These are phyloP conservation scores for Endomychus coccineus DNA, from an alignment of 2,888 invertebrate species.

Conservation along the genomic window DNA sequence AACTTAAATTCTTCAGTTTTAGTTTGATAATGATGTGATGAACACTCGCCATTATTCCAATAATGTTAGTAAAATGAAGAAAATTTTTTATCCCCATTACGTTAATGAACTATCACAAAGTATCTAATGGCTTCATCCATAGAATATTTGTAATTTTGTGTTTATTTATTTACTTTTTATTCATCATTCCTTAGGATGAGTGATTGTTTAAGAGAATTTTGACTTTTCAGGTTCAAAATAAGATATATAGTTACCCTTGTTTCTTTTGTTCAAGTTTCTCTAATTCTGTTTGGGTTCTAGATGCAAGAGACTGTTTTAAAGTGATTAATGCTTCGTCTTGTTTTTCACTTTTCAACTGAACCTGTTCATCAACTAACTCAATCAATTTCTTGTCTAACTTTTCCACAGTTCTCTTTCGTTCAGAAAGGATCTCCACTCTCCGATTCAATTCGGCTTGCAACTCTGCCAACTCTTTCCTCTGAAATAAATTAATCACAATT, in stretches of 20 bases:
- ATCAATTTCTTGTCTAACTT: slow-evolving; percentile 62
- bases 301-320: slow-evolving; percentile 43
- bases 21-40: too few species aligned
- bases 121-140: too few species aligned
- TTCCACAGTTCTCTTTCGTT: slow-evolving; percentile 60
- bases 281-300: slow-evolving; percentile 47
- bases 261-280: slow-evolving; percentile 48
- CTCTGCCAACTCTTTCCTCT: slow-evolving; percentile 67
- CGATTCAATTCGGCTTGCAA: slow-evolving; percentile 61
- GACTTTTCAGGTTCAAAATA: too few species aligned
- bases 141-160: too few species aligned
- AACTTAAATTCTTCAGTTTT: too few species aligned
- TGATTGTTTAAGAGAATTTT: too few species aligned
- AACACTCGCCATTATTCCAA: too few species aligned
- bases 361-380: slow-evolving; percentile 57
- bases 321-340: slow-evolving; percentile 27
- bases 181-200: too few species aligned
- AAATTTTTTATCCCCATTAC: too few species aligned
- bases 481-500: slow-evolving; percentile 18
- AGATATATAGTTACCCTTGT: slow-evolving; percentile 38
- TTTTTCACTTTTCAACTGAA: slow-evolving; percentile 26
- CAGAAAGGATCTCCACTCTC: slow-evolving; percentile 54
- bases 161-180: too few species aligned
- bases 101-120: too few species aligned
- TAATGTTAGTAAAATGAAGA: too few species aligned